phyloP scores from a whole-genome alignment of 2,888 invertebrate genomes.

The Tachystola acroxantha region DNA sequence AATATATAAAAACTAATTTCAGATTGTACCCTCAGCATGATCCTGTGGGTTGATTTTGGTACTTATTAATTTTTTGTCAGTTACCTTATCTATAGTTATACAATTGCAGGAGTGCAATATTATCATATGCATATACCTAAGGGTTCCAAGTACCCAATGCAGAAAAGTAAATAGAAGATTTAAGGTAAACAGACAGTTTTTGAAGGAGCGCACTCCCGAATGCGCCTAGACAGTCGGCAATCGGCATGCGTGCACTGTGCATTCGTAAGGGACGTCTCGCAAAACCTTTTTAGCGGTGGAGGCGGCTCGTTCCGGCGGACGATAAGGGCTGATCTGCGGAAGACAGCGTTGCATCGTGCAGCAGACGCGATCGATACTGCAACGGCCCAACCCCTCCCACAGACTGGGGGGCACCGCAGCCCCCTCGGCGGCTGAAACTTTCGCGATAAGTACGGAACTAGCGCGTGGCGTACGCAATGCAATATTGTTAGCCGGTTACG shows the following conservation, averaged over 20 bases:
- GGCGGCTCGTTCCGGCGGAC: constrained; percentile 58
- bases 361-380: constrained; percentile 75
- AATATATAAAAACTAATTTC: no score
- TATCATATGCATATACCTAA: no score
- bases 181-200: no score
- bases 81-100: no score
- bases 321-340: constrained; percentile 76
- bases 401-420: constrained; percentile 14
- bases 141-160: no score
- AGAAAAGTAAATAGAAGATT: no score
- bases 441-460: constrained; percentile 76
- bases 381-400: constrained; percentile 33
- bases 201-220: no score
- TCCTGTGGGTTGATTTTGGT: no score
- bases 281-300: constrained; percentile 57
- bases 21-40: no score
- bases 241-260: constrained; percentile 41
- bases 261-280: constrained; percentile 37
- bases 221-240: constrained; percentile 30
- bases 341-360: constrained; percentile 72
- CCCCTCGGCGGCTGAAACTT: constrained; percentile 64
- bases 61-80: no score
- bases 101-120: no score
- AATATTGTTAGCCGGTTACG: constrained; percentile 76
- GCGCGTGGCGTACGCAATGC: constrained; percentile 76